These are phyloP conservation scores for Trissonchulus latispiculum DNA, from an alignment of 2,888 invertebrate species.

Conservation along the genomic window DNA sequence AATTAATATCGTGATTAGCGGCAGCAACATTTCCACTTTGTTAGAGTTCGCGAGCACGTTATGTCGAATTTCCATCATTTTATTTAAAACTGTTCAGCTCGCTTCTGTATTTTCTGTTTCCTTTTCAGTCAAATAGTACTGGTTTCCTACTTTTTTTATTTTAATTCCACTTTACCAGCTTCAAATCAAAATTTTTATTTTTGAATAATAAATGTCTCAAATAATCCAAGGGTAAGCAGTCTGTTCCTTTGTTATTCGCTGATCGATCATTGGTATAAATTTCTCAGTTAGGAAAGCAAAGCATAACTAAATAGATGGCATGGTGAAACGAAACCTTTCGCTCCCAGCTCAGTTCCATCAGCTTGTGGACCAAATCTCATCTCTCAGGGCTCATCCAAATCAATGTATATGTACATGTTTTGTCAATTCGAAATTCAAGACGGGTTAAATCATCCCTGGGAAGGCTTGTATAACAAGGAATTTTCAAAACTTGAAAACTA, in stretches of 20 bases:
- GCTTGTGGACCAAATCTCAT: neutral
- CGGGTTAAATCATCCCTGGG: slow-evolving; percentile 5
- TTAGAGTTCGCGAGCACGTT: too few relatives aligned
- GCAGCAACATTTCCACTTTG: too few relatives aligned
- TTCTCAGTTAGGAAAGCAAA: neutral
- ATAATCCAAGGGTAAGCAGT: neutral
- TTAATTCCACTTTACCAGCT: too few relatives aligned
- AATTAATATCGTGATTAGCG: too few relatives aligned
- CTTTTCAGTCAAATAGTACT: too few relatives aligned
- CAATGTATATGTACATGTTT: neutral
- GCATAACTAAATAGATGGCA: slow-evolving; percentile 13
- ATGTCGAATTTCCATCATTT: too few relatives aligned
- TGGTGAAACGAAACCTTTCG: neutral
- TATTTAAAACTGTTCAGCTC: too few relatives aligned
- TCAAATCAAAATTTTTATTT: too few relatives aligned
- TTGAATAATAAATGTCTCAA: too few relatives aligned
- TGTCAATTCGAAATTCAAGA: neutral
- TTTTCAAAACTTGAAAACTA: neutral
- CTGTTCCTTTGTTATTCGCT: neutral
- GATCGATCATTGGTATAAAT: neutral
- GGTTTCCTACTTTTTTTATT: too few relatives aligned
- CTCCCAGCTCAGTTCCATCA: slow-evolving; percentile 2
- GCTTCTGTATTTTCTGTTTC: too few relatives aligned
- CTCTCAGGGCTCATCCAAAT: neutral
- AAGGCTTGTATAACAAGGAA: neutral